A percentile compares a stretch with the other conserved stretches of the same genome.
These are phyloP conservation scores for Sitobion miscanthi DNA, from an alignment of 1,140 invertebrate genomes.

Conservation along the genomic window DNA sequence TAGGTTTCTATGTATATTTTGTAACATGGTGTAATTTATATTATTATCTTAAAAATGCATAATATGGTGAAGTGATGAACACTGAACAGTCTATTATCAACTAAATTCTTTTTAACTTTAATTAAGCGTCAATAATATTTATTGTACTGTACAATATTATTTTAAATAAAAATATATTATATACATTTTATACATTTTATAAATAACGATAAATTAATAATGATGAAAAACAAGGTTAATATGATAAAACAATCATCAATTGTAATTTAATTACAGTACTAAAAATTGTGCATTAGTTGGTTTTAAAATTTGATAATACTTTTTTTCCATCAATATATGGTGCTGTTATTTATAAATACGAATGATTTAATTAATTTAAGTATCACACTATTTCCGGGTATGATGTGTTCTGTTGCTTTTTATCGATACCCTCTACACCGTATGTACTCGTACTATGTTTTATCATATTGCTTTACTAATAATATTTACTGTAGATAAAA, in stretches of 20 bases:
- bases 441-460: neutral
- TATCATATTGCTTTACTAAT: neutral
- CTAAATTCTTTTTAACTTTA: neutral
- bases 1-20: neutral
- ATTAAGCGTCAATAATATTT: neutral
- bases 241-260: conserved; percentile 10
- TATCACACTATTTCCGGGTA: neutral
- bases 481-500: neutral
- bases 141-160: neutral
- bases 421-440: neutral
- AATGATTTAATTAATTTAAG: neutral
- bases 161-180: neutral
- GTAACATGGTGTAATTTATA: no score
- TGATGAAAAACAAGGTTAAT: conserved; percentile 22
- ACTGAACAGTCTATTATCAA: neutral
- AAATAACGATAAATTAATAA: neutral
- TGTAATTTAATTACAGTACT: neutral
- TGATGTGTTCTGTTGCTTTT: neutral
- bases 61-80: no score
- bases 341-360: neutral
- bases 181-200: neutral
- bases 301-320: conserved; percentile 2
- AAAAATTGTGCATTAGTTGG: neutral
- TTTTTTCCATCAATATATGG: neutral
- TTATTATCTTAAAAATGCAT: no score